These are phyloP conservation scores for Xylocopa sonorina DNA, from an alignment of 1,140 invertebrate species.

Conservation along the genomic window DNA sequence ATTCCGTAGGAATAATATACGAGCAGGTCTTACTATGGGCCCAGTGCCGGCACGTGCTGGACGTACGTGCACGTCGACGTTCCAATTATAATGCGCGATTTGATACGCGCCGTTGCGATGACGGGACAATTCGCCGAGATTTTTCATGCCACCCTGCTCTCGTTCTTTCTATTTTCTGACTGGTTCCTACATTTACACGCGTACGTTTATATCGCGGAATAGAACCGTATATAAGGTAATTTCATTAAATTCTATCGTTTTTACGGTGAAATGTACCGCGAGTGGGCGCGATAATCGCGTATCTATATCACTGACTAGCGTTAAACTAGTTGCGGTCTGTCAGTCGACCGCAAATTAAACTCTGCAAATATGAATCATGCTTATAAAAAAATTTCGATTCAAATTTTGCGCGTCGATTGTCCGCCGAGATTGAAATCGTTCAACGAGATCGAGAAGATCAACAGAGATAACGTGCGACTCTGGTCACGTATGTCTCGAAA, in stretches of 20 bases:
- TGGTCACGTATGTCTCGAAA: no score
- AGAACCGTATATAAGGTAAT: not conserved
- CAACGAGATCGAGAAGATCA: conserved; percentile 33
- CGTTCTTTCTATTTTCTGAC: not conserved
- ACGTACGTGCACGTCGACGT: conserved; percentile 55
- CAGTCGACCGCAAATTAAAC: not conserved
- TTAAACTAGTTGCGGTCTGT: not conserved
- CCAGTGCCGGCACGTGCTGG: conserved; percentile 70
- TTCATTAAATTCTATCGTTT: not conserved
- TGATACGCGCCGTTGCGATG: conserved; percentile 72
- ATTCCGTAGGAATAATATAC: conserved; percentile 78
- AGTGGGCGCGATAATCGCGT: not conserved
- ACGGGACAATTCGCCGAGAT: conserved; percentile 74
- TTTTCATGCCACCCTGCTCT: conserved; percentile 9
- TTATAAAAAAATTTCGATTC: no score
- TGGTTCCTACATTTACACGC: no score
- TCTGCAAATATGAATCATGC: no score
- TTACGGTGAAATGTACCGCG: not conserved
- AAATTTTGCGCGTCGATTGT: not conserved
- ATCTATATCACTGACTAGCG: not conserved
- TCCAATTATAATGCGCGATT: conserved; percentile 80
- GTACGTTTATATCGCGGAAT: not conserved
- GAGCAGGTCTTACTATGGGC: conserved; percentile 78
- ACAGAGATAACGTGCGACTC: conserved; percentile 36
- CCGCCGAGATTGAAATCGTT: no score